Conservation (phyloP, 2,797 vertebrate species). For the Schizopygopsis malacanthus region DNA sequence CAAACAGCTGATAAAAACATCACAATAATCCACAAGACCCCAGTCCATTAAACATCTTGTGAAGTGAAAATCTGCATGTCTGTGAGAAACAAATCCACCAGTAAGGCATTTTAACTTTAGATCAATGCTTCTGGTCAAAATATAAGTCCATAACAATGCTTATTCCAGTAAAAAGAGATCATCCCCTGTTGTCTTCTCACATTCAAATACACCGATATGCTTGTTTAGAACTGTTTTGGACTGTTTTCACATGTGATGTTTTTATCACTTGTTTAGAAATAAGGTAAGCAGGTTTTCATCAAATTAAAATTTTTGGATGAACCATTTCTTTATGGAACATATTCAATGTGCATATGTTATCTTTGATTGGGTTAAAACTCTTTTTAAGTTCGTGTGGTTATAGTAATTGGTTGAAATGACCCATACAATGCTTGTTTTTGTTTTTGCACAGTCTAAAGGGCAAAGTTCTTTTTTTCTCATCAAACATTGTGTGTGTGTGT, state of each 20-base stretch:
- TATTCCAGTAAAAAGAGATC: neutral
- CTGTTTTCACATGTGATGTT: neutral
- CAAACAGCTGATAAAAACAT: neutral
- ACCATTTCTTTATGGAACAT: neutral
- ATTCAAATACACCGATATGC: neutral
- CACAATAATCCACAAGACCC: neutral
- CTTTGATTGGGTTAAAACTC: neutral
- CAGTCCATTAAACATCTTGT: neutral
- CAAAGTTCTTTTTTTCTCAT: slow-evolving; percentile 60
- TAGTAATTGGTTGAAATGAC: neutral
- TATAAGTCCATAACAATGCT: neutral
- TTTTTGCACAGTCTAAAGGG: slow-evolving; percentile 57
- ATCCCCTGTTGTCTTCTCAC: neutral
- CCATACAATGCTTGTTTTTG: slow-evolving; percentile 1
- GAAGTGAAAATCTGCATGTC: neutral
- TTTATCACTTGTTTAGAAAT: neutral
- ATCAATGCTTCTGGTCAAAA: neutral
- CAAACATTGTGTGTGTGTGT: slow-evolving; percentile 4
- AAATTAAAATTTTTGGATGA: neutral
- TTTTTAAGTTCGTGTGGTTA: neutral
- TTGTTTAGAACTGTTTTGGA: neutral
- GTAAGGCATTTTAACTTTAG: neutral
- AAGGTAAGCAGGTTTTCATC: neutral
- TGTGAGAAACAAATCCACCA: neutral
- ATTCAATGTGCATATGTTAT: neutral